These are phyloP conservation scores for Lycocerus yunnanus DNA, from an alignment of 2,888 invertebrate species.

Conservation along the genomic window DNA sequence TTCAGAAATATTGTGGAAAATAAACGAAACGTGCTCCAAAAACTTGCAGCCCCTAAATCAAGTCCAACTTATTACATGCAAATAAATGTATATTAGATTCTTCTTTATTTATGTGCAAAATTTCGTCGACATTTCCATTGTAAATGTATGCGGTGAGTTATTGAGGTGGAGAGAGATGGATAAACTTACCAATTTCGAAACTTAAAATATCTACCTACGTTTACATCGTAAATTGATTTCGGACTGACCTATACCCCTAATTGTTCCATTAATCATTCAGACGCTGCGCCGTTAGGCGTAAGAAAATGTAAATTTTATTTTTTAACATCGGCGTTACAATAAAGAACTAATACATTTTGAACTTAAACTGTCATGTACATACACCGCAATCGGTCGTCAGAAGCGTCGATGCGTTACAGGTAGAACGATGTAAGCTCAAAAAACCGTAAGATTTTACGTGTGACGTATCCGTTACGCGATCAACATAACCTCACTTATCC, in stretches of 20 bases:
- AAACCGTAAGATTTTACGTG: no score
- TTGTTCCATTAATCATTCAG: neutral
- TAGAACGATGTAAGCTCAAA: no score
- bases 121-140: neutral
- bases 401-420: no score
- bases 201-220: neutral
- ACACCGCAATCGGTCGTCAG: no score
- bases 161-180: neutral
- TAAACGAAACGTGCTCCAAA: neutral
- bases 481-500: neutral
- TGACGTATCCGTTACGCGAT: neutral
- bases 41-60: neutral
- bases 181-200: neutral
- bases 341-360: no score
- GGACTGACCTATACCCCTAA: neutral
- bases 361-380: no score
- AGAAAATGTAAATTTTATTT: neutral
- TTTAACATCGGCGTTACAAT: neutral
- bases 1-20: neutral
- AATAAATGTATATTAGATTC: neutral
- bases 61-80: neutral
- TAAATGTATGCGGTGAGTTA: neutral
- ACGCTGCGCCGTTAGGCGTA: neutral
- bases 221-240: neutral
- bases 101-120: neutral